phyloP scores from a whole-genome alignment of 2,113 vertebrate genomes.

The pig (Sus scrofa) region T2T-Sscrofa CM000819.6:121418001-121418500 shows the following conservation, averaged over 20 bases:
- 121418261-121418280: background rate
- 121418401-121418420: background rate
- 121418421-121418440: background rate
- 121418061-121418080: background rate
- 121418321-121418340: background rate
- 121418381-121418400: background rate
- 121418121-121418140: background rate
- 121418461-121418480: background rate
- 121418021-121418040: slow-evolving; percentile 16
- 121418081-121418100: background rate
- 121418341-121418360: background rate
- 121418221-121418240: background rate
- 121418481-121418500: background rate
- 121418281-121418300: background rate
- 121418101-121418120: background rate
- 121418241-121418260: background rate
- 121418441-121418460: background rate
- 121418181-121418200: background rate
- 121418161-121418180: background rate
- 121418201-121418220: background rate
- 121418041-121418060: background rate
- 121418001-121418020: background rate
- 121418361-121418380: background rate
- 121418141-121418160: background rate
- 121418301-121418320: background rate